Base-by-base conservation (phyloP, 92 coral and sea anemone genomes). In the Siderastrea siderea region DNA sequence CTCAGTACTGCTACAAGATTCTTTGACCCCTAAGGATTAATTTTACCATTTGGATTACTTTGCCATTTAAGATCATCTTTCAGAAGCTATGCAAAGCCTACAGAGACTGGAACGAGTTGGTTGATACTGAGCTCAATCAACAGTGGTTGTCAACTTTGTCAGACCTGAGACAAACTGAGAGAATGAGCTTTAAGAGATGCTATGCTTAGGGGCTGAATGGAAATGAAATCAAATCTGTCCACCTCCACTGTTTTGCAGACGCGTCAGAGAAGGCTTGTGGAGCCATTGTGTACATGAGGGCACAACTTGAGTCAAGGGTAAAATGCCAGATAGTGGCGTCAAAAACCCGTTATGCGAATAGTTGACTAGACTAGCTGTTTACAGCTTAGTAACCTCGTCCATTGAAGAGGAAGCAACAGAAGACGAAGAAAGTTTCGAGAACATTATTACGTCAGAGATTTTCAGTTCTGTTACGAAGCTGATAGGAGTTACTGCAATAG, bases 251-350 rank as follows among this genome's bases (percentile, higher is more conserved):
- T 26, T 26, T 26, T 26, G 38, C 38, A 26, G 38, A 26, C 38
- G 38, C 38, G 38, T 26, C 38, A 26, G 38, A 26, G 38, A 26
- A 26, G 0, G 38, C 38, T 26, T 26, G 38, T 26, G 38, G 38
- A 26, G 38, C 38, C 38, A 0, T 26, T 26, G 38, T 26, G 13
- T 78, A 58, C 16, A 10, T 60, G 68, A 65, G 84, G 10, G n/a
- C 15, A 46, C 73, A 79, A 49, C 8, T 43, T 13, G n/a, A 46
- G 38, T 79, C 84, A 17, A 69, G 73, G 1, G 73, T 79, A 47
- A 6, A 62, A 3, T 62, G 77, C 14, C 8, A 59, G 45, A n/a
- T 82, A 3, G 64, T 82, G 11, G 65, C 86, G 1, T 82, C 78
- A 43, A 82, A 82, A 4, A 82, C 86, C 47, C 17, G 63, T 59